These are phyloP conservation scores for Ctena decussata DNA, from an alignment of 2,888 invertebrate genomes.

Conservation along the genomic window DNA sequence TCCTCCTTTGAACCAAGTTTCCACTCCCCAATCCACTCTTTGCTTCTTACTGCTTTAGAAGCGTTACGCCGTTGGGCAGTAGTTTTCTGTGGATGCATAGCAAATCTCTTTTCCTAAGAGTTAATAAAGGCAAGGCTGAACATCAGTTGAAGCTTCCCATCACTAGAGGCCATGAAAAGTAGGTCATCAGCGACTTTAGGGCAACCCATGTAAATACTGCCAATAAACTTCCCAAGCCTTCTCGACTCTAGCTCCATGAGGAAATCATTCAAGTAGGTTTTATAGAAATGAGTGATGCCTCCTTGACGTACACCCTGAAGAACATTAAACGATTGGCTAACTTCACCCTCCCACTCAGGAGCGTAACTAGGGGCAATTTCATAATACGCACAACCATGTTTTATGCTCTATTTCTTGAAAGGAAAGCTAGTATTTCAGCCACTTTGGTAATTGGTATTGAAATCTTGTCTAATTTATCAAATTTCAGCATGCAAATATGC, in stretches of 20 bases:
- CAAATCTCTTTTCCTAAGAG: background rate
- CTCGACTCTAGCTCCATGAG: background rate
- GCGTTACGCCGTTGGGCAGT: background rate
- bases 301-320: constrained; percentile 24
- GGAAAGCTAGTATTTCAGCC: no score
- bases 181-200: constrained; percentile 16
- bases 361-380: no score
- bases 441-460: no score
- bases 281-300: constrained; percentile 2
- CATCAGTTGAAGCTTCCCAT: constrained; percentile 7
- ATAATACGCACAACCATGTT: no score
- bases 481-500: no score
- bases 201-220: background rate
- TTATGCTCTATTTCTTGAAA: no score
- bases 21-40: background rate
- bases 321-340: background rate
- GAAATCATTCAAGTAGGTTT: background rate
- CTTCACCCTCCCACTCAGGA: background rate
- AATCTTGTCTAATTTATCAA: no score
- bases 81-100: constrained; percentile 16
- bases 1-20: background rate
- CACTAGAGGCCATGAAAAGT: background rate
- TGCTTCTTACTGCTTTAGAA: background rate
- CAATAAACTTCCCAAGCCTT: background rate
- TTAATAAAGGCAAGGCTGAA: background rate